These are phyloP conservation scores for Microctonus aethiopoides DNA, from an alignment of 2,888 invertebrate genomes.

Conservation along the genomic window DNA sequence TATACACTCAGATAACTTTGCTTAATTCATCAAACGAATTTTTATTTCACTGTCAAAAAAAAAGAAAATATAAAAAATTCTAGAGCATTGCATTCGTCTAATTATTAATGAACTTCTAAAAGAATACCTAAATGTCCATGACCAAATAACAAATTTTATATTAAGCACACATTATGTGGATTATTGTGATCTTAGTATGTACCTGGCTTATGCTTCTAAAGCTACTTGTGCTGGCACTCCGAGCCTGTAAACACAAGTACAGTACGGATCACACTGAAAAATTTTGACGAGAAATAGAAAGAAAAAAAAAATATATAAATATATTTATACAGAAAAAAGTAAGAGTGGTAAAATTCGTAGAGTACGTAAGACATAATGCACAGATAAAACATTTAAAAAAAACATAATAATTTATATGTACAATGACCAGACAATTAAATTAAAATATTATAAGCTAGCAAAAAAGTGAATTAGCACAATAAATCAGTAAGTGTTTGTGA, in stretches of 20 bases:
- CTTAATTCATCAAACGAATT: too few relatives aligned
- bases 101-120: not conserved
- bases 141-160: not conserved
- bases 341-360: not conserved
- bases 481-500: not conserved
- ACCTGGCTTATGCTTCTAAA: constrained; percentile 92
- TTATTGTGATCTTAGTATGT: constrained; percentile 66
- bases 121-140: not conserved
- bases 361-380: not conserved
- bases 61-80: too few relatives aligned
- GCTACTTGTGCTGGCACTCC: constrained; percentile 90
- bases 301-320: constrained; percentile 25
- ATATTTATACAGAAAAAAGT: not conserved
- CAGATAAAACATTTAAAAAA: not conserved
- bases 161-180: constrained; percentile 42
- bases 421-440: not conserved
- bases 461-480: not conserved
- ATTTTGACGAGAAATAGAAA: constrained; percentile 25
- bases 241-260: constrained; percentile 78
- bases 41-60: too few relatives aligned
- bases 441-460: not conserved
- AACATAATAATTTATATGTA: not conserved
- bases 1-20: too few relatives aligned
- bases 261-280: constrained; percentile 62
- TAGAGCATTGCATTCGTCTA: constrained; percentile 28